These are phyloP conservation scores for Anas platyrhynchos DNA, from an alignment of 2,113 vertebrate genomes.

Conservation along the genomic window DNA sequence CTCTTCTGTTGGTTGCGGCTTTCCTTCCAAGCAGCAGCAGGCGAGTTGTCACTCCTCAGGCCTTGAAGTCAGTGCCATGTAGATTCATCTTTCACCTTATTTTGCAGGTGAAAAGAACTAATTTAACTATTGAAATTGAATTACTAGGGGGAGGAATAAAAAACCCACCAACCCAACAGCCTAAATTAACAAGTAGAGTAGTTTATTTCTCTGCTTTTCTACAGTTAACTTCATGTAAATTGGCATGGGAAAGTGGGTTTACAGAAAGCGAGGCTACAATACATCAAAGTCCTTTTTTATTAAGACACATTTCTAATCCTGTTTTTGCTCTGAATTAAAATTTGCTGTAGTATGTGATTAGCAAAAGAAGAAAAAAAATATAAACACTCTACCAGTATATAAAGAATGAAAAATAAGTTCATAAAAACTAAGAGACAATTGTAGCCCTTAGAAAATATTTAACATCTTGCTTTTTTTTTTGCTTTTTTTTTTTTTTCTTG, in stretches of 20 bases:
- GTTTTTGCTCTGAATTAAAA: background rate
- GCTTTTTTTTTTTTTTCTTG: background rate
- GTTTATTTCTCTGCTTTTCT: background rate
- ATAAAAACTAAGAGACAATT: background rate
- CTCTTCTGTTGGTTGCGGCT: background rate
- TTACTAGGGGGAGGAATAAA: background rate
- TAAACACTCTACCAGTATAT: rapidly evolving
- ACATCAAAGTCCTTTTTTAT: background rate
- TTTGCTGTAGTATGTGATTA: background rate
- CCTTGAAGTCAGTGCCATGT: background rate
- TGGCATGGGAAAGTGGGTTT: background rate
- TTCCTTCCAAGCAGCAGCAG: background rate
- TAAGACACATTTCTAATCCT: background rate
- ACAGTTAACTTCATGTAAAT: background rate
- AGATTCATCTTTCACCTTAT: background rate
- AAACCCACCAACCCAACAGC: too few species aligned
- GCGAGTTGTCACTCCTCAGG: background rate
- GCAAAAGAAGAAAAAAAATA: background rate
- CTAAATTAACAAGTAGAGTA: background rate
- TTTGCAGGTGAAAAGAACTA: background rate
- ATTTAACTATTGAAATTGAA: background rate
- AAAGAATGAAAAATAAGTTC: background rate
- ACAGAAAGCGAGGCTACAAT: background rate
- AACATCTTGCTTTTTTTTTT: background rate
- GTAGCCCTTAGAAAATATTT: background rate